These are phyloP conservation scores for Nesoenas mayeri DNA, from an alignment of 2,113 vertebrate genomes.

Conservation along the genomic window DNA sequence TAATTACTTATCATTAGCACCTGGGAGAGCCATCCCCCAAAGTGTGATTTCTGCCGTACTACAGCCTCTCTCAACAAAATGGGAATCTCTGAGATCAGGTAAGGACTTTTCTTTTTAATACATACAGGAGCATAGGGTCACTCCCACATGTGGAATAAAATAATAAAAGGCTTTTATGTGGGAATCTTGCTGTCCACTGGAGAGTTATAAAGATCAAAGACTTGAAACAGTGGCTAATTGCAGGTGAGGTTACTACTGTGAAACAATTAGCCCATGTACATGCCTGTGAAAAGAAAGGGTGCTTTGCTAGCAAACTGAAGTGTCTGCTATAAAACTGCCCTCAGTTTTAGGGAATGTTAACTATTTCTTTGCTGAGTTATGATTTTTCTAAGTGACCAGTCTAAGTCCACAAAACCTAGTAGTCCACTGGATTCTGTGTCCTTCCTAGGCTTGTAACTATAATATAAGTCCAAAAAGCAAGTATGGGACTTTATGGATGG, in stretches of 20 bases:
- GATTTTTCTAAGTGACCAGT: neutral
- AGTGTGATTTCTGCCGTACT: neutral
- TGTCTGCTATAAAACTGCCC: neutral
- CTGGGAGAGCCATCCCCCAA: neutral
- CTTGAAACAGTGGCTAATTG: constrained; percentile 48
- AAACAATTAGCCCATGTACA: neutral
- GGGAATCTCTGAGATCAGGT: constrained; percentile 6
- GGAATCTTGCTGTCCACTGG: constrained; percentile 44
- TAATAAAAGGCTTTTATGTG: constrained; percentile 49
- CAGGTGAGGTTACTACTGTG: constrained; percentile 40
- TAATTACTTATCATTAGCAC: neutral
- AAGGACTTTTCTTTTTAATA: constrained; percentile 11
- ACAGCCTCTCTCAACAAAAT: neutral
- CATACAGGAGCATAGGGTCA: neutral
- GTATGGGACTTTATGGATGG: rapidly evolving
- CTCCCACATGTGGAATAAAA: constrained; percentile 25
- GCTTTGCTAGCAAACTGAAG: neutral
- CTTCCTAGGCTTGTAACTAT: neutral
- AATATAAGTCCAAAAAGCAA: neutral
- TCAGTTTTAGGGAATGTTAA: neutral
- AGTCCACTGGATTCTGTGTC: neutral
- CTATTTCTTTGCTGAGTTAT: neutral
- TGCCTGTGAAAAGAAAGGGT: neutral
- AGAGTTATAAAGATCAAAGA: constrained; percentile 55
- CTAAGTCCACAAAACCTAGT: neutral